Percentiles rank a stretch among this genome's conserved stretches.
Conservation (phyloP, 2,888 invertebrate genomes). For the Alsophila aescularia region DNA sequence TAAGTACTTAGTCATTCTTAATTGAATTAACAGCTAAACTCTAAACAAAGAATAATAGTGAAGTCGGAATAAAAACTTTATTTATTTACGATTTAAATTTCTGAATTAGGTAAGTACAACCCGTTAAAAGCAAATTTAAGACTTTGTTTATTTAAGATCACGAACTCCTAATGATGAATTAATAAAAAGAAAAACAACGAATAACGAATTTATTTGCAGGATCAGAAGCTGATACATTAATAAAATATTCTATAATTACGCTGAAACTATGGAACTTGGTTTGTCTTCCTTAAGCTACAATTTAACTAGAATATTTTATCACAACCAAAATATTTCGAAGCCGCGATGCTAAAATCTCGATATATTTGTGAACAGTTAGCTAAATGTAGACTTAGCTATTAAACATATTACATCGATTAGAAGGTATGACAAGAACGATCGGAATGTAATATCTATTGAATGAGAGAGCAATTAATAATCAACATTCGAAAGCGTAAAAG, state of each 20-base stretch:
- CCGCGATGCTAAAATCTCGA: slow-evolving; percentile 1
- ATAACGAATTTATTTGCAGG: not conserved
- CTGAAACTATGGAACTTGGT: too few relatives aligned
- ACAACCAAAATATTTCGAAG: not conserved
- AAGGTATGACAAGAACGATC: slow-evolving; percentile 62
- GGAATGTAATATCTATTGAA: slow-evolving; percentile 73
- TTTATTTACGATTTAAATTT: too few relatives aligned
- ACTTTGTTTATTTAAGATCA: too few relatives aligned
- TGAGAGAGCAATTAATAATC: slow-evolving; percentile 76
- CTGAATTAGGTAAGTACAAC: too few relatives aligned
- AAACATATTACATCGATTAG: slow-evolving; percentile 55
- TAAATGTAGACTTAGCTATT: slow-evolving; percentile 38
- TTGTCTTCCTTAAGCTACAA: not conserved
- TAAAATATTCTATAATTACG: too few relatives aligned
- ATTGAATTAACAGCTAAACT: slow-evolving; percentile 25
- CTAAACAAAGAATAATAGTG: slow-evolving; percentile 15
- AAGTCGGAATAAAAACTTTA: not conserved
- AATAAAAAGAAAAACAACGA: too few relatives aligned
- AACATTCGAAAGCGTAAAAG: slow-evolving; percentile 78
- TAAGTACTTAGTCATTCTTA: slow-evolving; percentile 26
- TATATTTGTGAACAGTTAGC: slow-evolving; percentile 22
- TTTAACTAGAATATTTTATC: not conserved
- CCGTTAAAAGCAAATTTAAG: too few relatives aligned
- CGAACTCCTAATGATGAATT: too few relatives aligned
- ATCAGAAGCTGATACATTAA: not conserved